Conservation (phyloP, 2,797 vertebrate species). For the Molossus alvarezi region DNA sequence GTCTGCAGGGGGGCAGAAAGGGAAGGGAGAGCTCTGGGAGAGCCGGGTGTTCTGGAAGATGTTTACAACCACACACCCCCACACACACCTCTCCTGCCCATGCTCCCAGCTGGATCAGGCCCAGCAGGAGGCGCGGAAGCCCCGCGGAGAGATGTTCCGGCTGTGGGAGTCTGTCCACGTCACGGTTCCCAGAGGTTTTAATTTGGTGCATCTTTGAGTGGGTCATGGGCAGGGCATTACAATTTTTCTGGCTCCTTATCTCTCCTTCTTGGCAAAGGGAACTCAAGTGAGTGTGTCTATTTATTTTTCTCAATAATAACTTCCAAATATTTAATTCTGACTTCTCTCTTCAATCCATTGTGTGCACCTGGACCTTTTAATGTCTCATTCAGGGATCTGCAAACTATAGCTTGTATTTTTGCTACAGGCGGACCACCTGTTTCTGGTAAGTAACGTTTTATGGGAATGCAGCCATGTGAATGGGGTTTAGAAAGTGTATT, state of each 20-base stretch:
- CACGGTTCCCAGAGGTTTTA: neutral
- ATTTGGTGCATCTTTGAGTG: slow-evolving; percentile 15
- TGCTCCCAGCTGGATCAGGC: neutral
- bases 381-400: neutral
- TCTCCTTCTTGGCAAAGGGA: slow-evolving; percentile 49
- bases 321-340: slow-evolving; percentile 60
- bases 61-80: neutral
- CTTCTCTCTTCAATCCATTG: neutral
- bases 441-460: slow-evolving; percentile 37
- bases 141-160: neutral
- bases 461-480: neutral
- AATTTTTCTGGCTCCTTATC: neutral
- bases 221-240: neutral
- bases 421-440: neutral
- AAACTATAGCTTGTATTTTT: neutral
- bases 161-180: neutral
- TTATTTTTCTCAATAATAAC: slow-evolving; percentile 34
- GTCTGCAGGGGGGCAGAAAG: neutral
- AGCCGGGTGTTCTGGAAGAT: neutral
- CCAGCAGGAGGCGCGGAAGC: neutral
- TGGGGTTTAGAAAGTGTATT: neutral
- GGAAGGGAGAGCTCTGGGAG: neutral
- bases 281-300: slow-evolving; percentile 3
- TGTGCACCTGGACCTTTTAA: neutral
- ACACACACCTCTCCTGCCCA: neutral